Percentiles rank a stretch among this genome's conserved stretches.
phyloP scores from a whole-genome alignment of 2,888 invertebrate species.

The Luperina nickerlii region DNA sequence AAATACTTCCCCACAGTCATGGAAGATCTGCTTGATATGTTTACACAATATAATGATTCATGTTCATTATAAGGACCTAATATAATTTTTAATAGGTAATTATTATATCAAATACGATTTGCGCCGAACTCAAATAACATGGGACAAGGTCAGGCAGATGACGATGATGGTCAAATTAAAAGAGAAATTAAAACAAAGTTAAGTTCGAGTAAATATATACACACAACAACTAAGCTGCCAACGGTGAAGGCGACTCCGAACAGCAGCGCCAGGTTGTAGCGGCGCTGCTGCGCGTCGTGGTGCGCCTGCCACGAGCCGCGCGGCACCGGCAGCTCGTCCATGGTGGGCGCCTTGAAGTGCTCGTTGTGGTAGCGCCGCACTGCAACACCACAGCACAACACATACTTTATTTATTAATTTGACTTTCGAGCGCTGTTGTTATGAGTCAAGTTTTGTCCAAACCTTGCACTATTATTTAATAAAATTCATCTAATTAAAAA shows the following conservation, averaged over 20 bases:
- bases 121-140: neutral
- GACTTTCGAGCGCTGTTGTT: neutral
- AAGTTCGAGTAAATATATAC: neutral
- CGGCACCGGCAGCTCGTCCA: slow-evolving; percentile 95
- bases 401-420: neutral
- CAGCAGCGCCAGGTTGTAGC: slow-evolving; percentile 92
- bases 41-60: neutral
- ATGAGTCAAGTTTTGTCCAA: neutral
- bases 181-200: neutral
- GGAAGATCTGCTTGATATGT: neutral
- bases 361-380: slow-evolving; percentile 84
- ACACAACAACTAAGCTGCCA: slow-evolving; percentile 86
- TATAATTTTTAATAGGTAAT: neutral
- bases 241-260: slow-evolving; percentile 89
- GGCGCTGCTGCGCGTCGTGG: slow-evolving; percentile 91
- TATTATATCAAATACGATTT: neutral
- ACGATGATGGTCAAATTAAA: neutral
- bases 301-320: slow-evolving; percentile 94
- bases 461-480: too few species aligned
- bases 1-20: neutral
- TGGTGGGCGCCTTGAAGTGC: slow-evolving; percentile 87
- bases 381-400: slow-evolving; percentile 62
- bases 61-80: too few species aligned
- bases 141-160: too few species aligned
- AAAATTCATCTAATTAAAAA: too few species aligned